These are phyloP conservation scores for Spheniscus humboldti DNA, from an alignment of 2,797 vertebrate genomes.

Conservation along the genomic window DNA sequence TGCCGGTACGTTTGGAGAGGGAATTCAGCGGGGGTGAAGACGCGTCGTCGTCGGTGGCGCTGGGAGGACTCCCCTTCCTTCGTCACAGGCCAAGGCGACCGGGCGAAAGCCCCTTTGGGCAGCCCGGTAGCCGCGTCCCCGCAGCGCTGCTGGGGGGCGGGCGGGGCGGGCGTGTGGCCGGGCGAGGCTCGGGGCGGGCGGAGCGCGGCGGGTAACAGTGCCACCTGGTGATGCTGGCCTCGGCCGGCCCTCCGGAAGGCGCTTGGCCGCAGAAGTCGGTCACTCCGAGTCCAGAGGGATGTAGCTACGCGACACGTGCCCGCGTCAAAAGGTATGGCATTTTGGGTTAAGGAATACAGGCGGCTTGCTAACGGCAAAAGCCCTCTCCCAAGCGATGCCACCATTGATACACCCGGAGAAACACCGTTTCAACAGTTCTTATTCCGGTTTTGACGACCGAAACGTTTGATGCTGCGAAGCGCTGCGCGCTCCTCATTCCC, in stretches of 20 bases:
- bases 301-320: too few species aligned
- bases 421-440: rapidly evolving
- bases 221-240: background rate
- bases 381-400: background rate
- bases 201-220: background rate
- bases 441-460: rapidly evolving
- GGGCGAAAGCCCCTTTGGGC: too few species aligned
- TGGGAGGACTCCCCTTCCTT: too few species aligned
- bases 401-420: too few species aligned
- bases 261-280: background rate
- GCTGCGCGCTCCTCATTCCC: rapidly evolving
- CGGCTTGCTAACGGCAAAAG: rapidly evolving
- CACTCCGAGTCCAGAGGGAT: background rate
- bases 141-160: background rate
- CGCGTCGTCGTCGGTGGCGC: rapidly evolving
- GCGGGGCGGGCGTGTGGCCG: too few species aligned
- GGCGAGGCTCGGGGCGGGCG: background rate
- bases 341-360: too few species aligned
- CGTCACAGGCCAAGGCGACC: background rate
- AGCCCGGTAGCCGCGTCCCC: background rate
- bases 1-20: background rate
- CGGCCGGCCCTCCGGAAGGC: too few species aligned
- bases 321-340: background rate
- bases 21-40: background rate
- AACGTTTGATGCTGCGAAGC: background rate